Conservation (phyloP, 2,888 invertebrate genomes). For the Troides helena region DNA sequence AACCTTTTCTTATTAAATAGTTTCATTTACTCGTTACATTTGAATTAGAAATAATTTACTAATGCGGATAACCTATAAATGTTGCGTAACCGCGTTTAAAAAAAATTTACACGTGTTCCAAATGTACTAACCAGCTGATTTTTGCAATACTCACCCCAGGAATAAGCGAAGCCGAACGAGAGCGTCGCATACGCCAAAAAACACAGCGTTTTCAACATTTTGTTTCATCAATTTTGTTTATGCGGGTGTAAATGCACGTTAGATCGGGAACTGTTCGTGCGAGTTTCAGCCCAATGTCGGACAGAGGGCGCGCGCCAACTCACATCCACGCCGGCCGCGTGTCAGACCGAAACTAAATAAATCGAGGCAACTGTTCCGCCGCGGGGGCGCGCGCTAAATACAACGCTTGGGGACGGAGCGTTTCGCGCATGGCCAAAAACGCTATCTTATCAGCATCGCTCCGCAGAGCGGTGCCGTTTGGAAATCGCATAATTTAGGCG, state of each 20-base stretch:
- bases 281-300: conserved; percentile 64
- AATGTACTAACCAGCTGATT: conserved; percentile 67
- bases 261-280: conserved; percentile 48
- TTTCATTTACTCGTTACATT: background rate
- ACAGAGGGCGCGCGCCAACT: conserved; percentile 51
- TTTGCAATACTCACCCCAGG: conserved; percentile 68
- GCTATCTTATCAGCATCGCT: conserved; percentile 48
- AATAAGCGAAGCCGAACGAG: conserved; percentile 52
- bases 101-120: conserved; percentile 65
- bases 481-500: conserved; percentile 29
- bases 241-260: conserved; percentile 62
- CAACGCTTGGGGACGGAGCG: conserved; percentile 55
- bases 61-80: conserved; percentile 32
- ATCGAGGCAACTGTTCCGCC: conserved; percentile 30
- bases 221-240: conserved; percentile 63
- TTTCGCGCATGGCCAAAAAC: conserved; percentile 50
- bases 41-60: conserved; percentile 5
- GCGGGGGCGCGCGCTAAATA: conserved; percentile 46
- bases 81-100: conserved; percentile 59
- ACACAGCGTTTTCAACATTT: conserved; percentile 68
- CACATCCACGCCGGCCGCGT: conserved; percentile 59
- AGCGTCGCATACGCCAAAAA: conserved; percentile 54
- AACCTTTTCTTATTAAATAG: conserved; percentile 27
- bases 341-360: conserved; percentile 62
- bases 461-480: conserved; percentile 26